Evolutionary conservation across 2,797 vertebrate genomes (phyloP), one percentile per base, ranked within the genome.

Genomic region (Leptodactylus fallax): DNA sequence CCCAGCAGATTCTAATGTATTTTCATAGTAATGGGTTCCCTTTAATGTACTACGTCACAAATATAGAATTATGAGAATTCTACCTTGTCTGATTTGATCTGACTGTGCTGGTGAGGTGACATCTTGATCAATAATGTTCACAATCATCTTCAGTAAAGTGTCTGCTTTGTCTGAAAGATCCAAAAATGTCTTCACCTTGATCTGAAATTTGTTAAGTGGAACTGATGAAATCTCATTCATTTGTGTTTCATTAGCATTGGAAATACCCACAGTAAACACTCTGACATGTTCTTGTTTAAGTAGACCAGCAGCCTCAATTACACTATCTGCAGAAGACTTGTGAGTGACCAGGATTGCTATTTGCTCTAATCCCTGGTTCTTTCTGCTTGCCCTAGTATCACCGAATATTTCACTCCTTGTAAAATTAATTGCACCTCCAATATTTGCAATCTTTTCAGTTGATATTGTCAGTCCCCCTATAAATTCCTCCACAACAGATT

Each of bases 61-160:
- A 4, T 36, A 36, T 36, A 36, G 36, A 36, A 36, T 36, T 12
- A 65, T 21, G 3, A 49, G 12, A 85, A 47, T 83, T 91, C 21
- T 91, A 93, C 93, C 93, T 58, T 91, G 88, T 88, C 90, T 89
- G 45, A 91, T 90, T 4, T 91, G 89, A 3, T 91, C 85, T 16
- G 77, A 25, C 72, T 86, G 84, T 87, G 85, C 90, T n/a, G 90
- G 55, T 0, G 0, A 69, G 36, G 60, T 78, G 51, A 87, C 61
- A 4, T 85, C 82, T 19, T 83, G 76, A 85, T 92, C 91, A 84
- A 93, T 74, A 85, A 90, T 77, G 90, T 92, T 91, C 25, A 49
- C 84, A 72, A 94, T 71, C 74, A 92, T 93, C 87, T 94, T 93
- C 25, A 89, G 74, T 61, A 93, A 91, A 0, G 49, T 90, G 0